These are phyloP conservation scores for Ariopsis seemanni DNA, from an alignment of 2,113 vertebrate species.

Conservation along the genomic window DNA sequence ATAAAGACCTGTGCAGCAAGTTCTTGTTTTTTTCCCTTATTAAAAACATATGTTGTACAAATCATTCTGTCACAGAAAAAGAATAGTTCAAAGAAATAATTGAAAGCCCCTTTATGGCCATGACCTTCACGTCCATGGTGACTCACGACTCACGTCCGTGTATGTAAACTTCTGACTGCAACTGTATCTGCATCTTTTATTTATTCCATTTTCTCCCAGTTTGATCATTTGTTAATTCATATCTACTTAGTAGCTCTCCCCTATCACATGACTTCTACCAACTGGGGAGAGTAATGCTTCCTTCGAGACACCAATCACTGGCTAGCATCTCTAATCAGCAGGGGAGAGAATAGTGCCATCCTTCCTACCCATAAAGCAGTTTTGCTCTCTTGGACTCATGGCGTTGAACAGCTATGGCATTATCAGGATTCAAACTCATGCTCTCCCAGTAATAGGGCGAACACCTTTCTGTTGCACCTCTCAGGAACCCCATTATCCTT, in stretches of 20 bases:
- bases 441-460: background rate
- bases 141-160: too few species aligned
- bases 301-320: background rate
- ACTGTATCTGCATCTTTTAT: background rate
- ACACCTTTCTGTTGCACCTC: background rate
- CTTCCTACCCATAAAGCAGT: background rate
- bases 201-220: constrained; percentile 1
- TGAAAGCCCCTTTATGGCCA: too few species aligned
- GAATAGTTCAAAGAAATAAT: too few species aligned
- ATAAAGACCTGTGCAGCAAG: too few species aligned
- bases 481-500: background rate
- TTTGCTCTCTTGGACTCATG: background rate
- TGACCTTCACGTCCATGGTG: too few species aligned
- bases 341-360: background rate
- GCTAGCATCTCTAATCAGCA: background rate
- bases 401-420: background rate
- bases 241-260: background rate
- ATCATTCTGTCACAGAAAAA: too few species aligned
- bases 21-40: too few species aligned
- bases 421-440: background rate
- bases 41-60: too few species aligned
- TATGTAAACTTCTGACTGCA: too few species aligned
- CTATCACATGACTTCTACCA: background rate
- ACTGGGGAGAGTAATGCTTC: background rate
- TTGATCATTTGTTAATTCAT: background rate